These are phyloP conservation scores for Rhagoletis zephyria DNA, from an alignment of 1,140 invertebrate genomes.

Conservation along the genomic window DNA sequence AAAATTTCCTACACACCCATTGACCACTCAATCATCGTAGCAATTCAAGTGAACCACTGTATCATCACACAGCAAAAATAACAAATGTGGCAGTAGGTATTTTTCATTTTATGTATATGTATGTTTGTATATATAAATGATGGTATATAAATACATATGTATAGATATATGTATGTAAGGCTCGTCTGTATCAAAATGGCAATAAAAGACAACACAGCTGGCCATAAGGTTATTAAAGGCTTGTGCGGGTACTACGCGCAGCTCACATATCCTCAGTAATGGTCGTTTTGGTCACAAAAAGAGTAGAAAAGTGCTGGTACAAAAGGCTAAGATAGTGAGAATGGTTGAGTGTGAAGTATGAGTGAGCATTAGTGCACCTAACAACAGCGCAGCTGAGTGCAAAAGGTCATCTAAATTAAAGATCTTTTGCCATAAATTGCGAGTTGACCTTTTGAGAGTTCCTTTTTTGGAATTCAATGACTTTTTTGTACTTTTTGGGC, in stretches of 20 bases:
- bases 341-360: not conserved
- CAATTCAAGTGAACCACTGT: conserved; percentile 38
- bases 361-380: not conserved
- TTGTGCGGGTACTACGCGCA: not conserved
- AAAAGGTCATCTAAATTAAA: conserved; percentile 47
- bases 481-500: not conserved
- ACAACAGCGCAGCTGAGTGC: conserved; percentile 12
- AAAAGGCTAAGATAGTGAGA: not conserved
- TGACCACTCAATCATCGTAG: conserved; percentile 45
- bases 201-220: conserved; percentile 36
- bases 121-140: not conserved
- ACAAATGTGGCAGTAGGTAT: conserved; percentile 46
- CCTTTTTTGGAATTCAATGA: not conserved
- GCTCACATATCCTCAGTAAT: no score
- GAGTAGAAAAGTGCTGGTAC: no score
- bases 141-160: not conserved
- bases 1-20: not conserved
- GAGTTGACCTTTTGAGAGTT: conserved; percentile 26
- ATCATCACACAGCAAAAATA: conserved; percentile 28
- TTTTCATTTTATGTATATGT: not conserved
- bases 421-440: conserved; percentile 39
- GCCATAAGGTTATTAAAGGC: not conserved
- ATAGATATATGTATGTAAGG: not conserved
- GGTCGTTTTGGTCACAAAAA: no score
- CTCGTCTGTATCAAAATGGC: not conserved